Percentiles rank a stretch among this genome's conserved stretches.
Conservation (phyloP, 2,797 vertebrate species). For the Sebastes miniatus region DNA sequence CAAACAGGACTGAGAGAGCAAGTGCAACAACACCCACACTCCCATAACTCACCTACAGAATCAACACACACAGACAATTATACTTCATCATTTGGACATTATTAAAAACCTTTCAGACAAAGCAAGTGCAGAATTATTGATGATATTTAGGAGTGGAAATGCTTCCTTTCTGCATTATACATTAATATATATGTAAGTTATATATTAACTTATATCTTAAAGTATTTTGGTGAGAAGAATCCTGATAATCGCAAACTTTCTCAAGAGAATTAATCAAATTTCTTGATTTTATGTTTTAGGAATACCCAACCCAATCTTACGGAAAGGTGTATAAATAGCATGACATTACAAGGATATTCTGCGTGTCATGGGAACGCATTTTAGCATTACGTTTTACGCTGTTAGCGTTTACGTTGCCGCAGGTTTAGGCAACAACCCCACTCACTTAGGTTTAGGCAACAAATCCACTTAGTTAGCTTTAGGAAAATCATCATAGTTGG, state of each 20-base stretch:
- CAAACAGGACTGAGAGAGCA: conserved; percentile 27
- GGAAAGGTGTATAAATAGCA: too few relatives aligned
- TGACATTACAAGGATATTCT: too few relatives aligned
- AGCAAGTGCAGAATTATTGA: background rate
- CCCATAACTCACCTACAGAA: conserved; percentile 13
- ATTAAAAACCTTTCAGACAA: background rate
- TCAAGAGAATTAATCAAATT: background rate
- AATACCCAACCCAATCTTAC: background rate
- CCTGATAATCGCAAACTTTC: background rate
- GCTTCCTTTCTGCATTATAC: background rate
- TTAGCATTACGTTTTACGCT: too few relatives aligned
- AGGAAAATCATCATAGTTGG: too few relatives aligned
- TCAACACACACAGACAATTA: background rate
- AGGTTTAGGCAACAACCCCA: too few relatives aligned
- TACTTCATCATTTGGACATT: background rate
- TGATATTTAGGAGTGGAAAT: background rate
- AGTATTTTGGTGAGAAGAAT: background rate
- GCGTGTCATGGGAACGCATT: too few relatives aligned
- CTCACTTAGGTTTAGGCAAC: too few relatives aligned
- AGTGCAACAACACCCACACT: conserved; percentile 20
- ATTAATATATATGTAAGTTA: background rate
- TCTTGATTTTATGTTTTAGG: background rate
- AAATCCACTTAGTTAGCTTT: too few relatives aligned
- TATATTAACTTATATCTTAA: background rate
- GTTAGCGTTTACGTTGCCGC: too few relatives aligned